Base-by-base conservation (phyloP, 2,113 vertebrate species). In the Strix aluco region DNA sequence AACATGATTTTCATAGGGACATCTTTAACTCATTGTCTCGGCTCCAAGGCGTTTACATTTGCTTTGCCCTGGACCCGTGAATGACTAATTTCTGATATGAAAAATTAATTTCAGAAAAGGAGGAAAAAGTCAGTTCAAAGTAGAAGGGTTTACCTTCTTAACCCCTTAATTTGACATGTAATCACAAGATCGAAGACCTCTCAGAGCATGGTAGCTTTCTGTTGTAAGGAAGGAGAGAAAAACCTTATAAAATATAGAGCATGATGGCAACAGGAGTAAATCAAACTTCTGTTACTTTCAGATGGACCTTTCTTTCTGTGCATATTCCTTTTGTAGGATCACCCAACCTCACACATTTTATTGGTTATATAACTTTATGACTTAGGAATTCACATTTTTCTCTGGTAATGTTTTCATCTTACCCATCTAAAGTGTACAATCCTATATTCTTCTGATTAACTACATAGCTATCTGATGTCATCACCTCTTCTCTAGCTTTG, bases 81-180 rank as follows among this genome's bases (percentile, higher is more conserved):
- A 85, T 81, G 34, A 79, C 36, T 82, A 80, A 77, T 92, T 91
- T 88, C 47, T 92, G 22, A 88, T 47, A 59, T 23, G 34, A 80
- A 88, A 92, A 89, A 70, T 17, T 81, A 22, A 78, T 90, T 84
- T 86, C 34, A n/a, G n/a, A 34, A 87, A 74, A 79, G 27, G 10
- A 69, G 44, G 47, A 92, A 90, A 93, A 73, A 58, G 8, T 25
- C 23, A 66, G 36, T 81, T 15, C 46, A n/a, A 86, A 52, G 27
- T 20, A 80, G 30, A 81, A 92, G 84, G 22, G 51, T 52, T 96
- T 93, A 86, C 57, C 34, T 96, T 88, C 63, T 91, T 44, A 92
- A 51, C 22, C 61, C 14, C 51, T 75, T 94, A 92, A 94, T 95
- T 82, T 86, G 65, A 84, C 72, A 72, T 5, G 4, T 46, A 91